These are phyloP conservation scores for Monarcha castaneiventris DNA, from an alignment of 2,113 vertebrate genomes.

Conservation along the genomic window DNA sequence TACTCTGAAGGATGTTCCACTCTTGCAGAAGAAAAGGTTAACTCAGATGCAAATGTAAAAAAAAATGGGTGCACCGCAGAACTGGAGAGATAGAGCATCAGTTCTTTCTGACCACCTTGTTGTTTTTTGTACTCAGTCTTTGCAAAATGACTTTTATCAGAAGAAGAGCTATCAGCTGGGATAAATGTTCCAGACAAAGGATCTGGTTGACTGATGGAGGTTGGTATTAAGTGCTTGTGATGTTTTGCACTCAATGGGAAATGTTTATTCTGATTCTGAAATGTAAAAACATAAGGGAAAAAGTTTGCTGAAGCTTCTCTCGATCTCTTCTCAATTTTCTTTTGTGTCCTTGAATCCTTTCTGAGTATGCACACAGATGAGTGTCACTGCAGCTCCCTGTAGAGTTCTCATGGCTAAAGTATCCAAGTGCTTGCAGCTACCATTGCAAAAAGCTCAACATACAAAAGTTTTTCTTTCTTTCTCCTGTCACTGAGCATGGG, in stretches of 20 bases:
- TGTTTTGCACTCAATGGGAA: not conserved
- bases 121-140: not conserved
- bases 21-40: not conserved
- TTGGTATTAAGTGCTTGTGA: not conserved
- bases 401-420: not conserved
- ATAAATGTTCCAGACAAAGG: not conserved
- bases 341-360: not conserved
- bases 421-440: not conserved
- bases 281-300: not conserved
- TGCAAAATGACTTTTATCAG: not conserved
- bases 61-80: not conserved
- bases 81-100: not conserved
- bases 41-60: not conserved
- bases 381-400: not conserved
- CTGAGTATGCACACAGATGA: not conserved
- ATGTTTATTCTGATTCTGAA: not conserved
- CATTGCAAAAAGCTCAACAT: not conserved
- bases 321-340: not conserved
- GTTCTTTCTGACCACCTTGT: not conserved
- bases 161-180: not conserved
- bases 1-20: not conserved
- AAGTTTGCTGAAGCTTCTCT: not conserved
- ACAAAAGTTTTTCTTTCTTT: not conserved
- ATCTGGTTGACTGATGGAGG: not conserved
- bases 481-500: not conserved